phyloP scores from a whole-genome alignment of 2,797 vertebrate genomes.

The Sebastes miniatus region DNA sequence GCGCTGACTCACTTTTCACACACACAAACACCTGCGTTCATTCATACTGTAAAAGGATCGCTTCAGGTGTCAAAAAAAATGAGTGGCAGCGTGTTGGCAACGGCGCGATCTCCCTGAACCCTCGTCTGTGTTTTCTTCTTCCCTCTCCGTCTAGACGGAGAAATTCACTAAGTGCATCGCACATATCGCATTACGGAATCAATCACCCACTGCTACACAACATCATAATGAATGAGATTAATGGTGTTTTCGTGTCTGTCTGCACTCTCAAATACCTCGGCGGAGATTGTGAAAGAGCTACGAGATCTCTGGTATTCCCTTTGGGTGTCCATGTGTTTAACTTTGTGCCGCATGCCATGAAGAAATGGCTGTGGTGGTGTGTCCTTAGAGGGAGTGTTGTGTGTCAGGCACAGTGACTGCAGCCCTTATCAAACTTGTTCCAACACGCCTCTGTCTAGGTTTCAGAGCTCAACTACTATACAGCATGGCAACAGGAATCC shows the following conservation, averaged over 20 bases:
- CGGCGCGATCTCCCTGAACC: conserved; percentile 3
- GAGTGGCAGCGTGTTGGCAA: conserved; percentile 27
- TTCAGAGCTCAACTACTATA: conserved; percentile 42
- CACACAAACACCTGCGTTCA: conserved; percentile 61
- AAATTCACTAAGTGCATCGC: conserved; percentile 26
- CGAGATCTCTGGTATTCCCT: conserved; percentile 6
- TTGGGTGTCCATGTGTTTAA: conserved; percentile 47
- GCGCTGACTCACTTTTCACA: conserved; percentile 36
- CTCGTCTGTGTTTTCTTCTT: conserved; percentile 28
- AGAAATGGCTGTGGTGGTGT: conserved; percentile 48
- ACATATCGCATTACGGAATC: conserved; percentile 50
- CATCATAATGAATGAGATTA: conserved; percentile 35
- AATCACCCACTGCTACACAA: conserved; percentile 29
- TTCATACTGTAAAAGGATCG: conserved; percentile 30
- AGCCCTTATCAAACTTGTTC: conserved; percentile 67
- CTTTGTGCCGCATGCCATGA: conserved; percentile 37
- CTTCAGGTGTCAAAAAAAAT: conserved; percentile 42
- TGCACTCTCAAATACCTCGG: conserved; percentile 15
- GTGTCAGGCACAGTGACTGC: conserved; percentile 43
- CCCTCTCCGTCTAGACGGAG: conserved; percentile 56
- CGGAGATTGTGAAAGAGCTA: conserved; percentile 19
- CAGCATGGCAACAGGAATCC: conserved; percentile 47
- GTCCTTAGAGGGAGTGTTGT: conserved; percentile 52
- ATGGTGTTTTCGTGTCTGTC: conserved; percentile 39
- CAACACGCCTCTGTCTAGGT: conserved; percentile 62